Base-by-base conservation (phyloP, 2,888 invertebrate species). In the Lamellibrachia satsuma region DNA sequence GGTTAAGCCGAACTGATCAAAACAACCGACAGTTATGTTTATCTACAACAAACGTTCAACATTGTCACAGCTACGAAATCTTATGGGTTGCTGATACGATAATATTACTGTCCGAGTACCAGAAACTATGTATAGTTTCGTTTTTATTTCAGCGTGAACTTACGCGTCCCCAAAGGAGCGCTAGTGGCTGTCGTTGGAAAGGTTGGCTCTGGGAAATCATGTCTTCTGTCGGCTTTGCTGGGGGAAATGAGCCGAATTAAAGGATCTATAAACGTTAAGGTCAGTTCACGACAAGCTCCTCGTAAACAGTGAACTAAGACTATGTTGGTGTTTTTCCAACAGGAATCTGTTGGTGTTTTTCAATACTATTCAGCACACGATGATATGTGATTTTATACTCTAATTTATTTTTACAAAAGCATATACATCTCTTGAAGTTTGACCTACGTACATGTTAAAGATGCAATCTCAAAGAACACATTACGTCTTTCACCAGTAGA, bases 151-250 rank as follows among this genome's bases (percentile, higher is more conserved):
- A 94, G 94, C 22, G 93, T 94, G 52, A 94, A 94, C 92, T 39
- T 94, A 92, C 55, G 91, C 39, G 93, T 94, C 39, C 92, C 93
- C 8, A 75, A 92, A 2, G 96, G 96, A 1, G 94, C 95, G 92
- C 94, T 96, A n/a, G 94, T 95, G 52, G 96, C 96, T 7, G 95
- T 96, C 11, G 96, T 96, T 27, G 96, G 96, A 51, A 95, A 94
- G 90, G 96, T 96, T 9, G 96, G 96, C 6, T 92, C 95, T 39
- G 96, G 96, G 4, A 96, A 96, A 93, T 96, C 96, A 7, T 96
- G 96, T 3, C 94, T 96, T 4, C 93, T 96, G 3, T 95, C 96
- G 6, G 96, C 96, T 92, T 94, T 96, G 39, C 94, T 96, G 4
- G 96, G 96, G 57, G 96, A 96, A 93, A 96, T 96, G 96, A 95